Percentiles rank a stretch among this genome's conserved stretches.
These are phyloP conservation scores for Callipepla californica DNA, from an alignment of 2,113 vertebrate species.

Conservation along the genomic window DNA sequence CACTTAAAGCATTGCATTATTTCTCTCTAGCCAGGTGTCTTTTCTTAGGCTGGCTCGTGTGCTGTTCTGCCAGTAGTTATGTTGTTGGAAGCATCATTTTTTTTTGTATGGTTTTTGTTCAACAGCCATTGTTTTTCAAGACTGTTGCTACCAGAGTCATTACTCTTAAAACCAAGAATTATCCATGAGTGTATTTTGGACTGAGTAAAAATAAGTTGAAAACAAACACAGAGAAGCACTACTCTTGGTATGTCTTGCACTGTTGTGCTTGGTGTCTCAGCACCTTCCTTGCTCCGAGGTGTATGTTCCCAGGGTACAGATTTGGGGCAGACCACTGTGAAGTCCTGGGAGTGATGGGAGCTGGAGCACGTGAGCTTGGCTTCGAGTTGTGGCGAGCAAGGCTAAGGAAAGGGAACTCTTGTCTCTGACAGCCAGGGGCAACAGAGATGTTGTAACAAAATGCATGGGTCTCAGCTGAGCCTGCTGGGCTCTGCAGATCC, in stretches of 20 bases:
- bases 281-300: not conserved
- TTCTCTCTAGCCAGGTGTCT: not conserved
- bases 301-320: fast-evolving
- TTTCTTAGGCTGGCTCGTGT: not conserved
- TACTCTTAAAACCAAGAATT: not conserved
- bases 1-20: not conserved
- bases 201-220: not conserved
- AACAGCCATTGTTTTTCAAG: not conserved
- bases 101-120: not conserved
- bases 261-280: fast-evolving
- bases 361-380: not conserved
- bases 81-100: not conserved
- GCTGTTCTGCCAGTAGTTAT: not conserved
- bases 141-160: not conserved
- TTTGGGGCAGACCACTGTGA: not conserved
- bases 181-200: not conserved
- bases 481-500: not conserved
- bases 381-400: not conserved
- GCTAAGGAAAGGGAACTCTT: not conserved
- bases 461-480: not conserved
- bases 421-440: not conserved
- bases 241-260: not conserved
- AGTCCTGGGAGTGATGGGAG: not conserved
- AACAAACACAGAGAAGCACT: not conserved
- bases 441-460: not conserved